phyloP scores from a whole-genome alignment of 2,888 invertebrate genomes.

The Xestia xanthographa region DNA sequence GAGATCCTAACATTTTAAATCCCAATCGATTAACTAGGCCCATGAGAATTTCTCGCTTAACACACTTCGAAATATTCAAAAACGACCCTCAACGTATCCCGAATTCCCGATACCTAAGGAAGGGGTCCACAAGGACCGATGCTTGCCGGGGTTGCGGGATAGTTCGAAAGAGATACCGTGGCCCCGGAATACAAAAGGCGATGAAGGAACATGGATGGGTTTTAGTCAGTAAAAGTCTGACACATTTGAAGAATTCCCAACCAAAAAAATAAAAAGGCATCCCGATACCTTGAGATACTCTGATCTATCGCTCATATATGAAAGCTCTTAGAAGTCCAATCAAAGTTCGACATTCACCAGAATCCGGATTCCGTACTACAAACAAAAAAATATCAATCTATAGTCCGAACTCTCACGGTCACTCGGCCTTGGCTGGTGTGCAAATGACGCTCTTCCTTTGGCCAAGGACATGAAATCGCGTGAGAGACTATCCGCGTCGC shows the following conservation, averaged over 20 bases:
- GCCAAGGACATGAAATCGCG: constrained; percentile 78
- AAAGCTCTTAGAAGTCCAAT: background rate
- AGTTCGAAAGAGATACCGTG: no score
- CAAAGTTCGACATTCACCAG: background rate
- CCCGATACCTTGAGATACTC: background rate
- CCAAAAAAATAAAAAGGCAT: no score
- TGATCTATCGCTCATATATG: no score
- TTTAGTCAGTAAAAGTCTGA: no score
- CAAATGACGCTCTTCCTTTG: constrained; percentile 77
- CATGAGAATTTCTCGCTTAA: background rate
- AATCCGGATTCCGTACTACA: no score
- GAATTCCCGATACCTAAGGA: no score
- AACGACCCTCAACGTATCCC: background rate
- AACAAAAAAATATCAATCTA: constrained; percentile 5
- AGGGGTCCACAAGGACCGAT: no score
- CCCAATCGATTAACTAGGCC: background rate
- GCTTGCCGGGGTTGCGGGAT: no score
- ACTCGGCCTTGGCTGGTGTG: constrained; percentile 65
- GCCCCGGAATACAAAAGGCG: no score
- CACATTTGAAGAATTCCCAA: no score
- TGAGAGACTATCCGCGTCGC: constrained; percentile 59
- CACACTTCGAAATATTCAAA: background rate
- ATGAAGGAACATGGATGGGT: no score
- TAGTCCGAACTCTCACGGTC: constrained; percentile 52
- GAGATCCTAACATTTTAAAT: no score